phyloP scores from a whole-genome alignment of 1,140 invertebrate species.

The Drosophila hydei region DNA sequence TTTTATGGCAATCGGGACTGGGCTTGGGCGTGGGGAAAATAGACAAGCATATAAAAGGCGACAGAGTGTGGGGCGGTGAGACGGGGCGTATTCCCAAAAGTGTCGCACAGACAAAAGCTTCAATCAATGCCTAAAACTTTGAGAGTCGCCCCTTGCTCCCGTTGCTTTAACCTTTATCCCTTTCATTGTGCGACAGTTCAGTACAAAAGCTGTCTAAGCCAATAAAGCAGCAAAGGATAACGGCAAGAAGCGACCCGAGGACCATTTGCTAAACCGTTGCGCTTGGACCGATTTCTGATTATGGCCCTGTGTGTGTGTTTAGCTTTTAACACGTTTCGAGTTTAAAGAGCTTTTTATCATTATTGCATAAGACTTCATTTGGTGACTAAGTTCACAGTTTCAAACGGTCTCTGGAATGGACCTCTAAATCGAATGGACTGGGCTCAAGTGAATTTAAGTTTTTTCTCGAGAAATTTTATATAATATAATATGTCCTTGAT shows the following conservation, averaged over 20 bases:
- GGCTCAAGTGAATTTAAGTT: no score
- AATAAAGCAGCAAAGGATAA: conserved; percentile 60
- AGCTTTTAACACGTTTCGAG: no score
- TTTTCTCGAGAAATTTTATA: neutral
- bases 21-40: neutral
- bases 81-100: conserved; percentile 8
- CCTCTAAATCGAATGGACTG: no score
- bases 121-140: conserved; percentile 64
- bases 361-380: conserved; percentile 4
- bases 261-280: conserved; percentile 61
- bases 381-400: no score
- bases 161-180: conserved; percentile 71
- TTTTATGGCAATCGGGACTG: conserved; percentile 47
- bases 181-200: conserved; percentile 43
- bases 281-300: conserved; percentile 16
- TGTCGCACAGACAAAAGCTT: conserved; percentile 65
- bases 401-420: no score
- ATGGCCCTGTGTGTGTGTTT: no score
- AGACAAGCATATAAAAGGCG: neutral
- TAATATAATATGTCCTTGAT: no score
- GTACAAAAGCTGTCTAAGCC: conserved; percentile 68
- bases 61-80: neutral
- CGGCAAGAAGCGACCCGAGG: conserved; percentile 26
- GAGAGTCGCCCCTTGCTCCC: conserved; percentile 49
- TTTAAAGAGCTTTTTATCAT: conserved; percentile 12